These are phyloP conservation scores for Hypocryptadius cinnamomeus DNA, from an alignment of 2,113 vertebrate genomes.

Conservation along the genomic window DNA sequence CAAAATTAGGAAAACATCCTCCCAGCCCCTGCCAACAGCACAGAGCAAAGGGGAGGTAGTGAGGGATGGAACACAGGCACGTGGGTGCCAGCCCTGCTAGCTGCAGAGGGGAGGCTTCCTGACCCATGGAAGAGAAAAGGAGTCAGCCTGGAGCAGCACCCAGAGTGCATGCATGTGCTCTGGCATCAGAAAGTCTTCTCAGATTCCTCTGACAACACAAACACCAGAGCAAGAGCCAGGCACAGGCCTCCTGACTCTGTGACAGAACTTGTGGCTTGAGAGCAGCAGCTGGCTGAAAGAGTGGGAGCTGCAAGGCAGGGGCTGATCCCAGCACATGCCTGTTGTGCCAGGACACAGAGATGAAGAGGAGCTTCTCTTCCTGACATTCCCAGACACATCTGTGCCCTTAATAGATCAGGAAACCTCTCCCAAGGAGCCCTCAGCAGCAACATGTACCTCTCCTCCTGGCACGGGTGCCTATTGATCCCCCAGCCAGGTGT, in stretches of 20 bases:
- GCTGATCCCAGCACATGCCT: not conserved
- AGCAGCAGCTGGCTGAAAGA: not conserved
- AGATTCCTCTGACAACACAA: not conserved
- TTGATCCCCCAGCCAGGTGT: not conserved
- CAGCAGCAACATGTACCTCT: not conserved
- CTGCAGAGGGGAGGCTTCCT: not conserved
- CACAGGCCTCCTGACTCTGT: not conserved
- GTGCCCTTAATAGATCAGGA: not conserved
- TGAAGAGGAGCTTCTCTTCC: not conserved
- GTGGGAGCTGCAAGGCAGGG: not conserved
- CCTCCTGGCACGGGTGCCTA: not conserved
- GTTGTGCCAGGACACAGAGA: not conserved
- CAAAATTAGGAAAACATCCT: not conserved
- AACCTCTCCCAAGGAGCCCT: not conserved
- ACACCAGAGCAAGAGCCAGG: not conserved
- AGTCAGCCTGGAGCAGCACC: not conserved
- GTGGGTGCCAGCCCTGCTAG: not conserved
- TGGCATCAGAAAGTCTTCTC: not conserved
- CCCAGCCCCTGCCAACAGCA: not conserved
- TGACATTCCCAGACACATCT: not conserved
- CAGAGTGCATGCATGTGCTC: not conserved
- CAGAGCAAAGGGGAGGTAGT: not conserved
- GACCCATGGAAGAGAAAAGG: not conserved
- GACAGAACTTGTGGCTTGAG: not conserved
- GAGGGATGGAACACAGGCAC: rapidly evolving